Conservation (phyloP, 2,888 invertebrate genomes). For the Dryobotodes eremita region DNA sequence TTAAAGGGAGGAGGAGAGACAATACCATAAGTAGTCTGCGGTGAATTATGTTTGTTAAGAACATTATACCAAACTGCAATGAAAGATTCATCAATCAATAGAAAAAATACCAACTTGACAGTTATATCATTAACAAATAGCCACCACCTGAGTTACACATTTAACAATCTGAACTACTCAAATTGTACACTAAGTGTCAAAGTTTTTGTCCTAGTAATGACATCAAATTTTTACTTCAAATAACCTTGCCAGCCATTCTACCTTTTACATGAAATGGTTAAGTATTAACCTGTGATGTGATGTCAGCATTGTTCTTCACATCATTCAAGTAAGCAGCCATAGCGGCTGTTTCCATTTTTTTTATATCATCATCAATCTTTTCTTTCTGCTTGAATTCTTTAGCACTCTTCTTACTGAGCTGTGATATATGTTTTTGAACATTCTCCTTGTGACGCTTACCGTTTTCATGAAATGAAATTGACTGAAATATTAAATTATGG, state of each 20-base stretch:
- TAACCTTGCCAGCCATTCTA: background rate
- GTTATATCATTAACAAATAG: too few species aligned
- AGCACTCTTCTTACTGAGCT: constrained; percentile 95
- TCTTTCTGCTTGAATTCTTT: constrained; percentile 94
- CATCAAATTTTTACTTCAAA: background rate
- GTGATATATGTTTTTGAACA: constrained; percentile 96
- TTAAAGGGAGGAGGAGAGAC: background rate
- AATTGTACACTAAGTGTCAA: background rate
- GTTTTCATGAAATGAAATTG: constrained; percentile 98
- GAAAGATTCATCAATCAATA: background rate
- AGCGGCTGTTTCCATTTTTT: constrained; percentile 97
- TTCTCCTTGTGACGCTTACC: constrained; percentile 98
- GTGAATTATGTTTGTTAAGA: background rate
- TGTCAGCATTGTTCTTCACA: constrained; percentile 93
- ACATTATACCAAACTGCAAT: background rate
- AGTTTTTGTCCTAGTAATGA: background rate
- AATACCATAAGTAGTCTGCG: background rate
- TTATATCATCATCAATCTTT: constrained; percentile 94
- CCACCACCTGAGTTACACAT: too few species aligned
- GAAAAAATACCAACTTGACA: background rate
- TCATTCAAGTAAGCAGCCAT: constrained; percentile 97
- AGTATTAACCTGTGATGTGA: constrained; percentile 89
- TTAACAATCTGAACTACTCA: background rate
- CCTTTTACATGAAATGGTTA: background rate
- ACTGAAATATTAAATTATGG: constrained; percentile 90